Evolutionary conservation across 92 coral and sea anemone species (phyloP).

Genomic region (Paramuricea clavata): DNA sequence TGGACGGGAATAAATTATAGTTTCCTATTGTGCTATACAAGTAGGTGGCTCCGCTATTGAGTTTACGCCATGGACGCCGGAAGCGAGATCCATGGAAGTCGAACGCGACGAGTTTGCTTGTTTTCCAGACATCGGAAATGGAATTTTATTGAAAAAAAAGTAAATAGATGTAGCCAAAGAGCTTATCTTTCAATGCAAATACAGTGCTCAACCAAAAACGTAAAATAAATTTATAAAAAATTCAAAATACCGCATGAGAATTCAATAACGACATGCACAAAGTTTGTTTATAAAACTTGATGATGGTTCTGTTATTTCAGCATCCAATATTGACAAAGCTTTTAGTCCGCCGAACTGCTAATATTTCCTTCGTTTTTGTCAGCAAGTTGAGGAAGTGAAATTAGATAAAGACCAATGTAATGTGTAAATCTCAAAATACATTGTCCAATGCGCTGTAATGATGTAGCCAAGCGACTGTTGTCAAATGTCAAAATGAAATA

Average conservation of each 20-base stretch:
- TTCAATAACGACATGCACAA: background rate
- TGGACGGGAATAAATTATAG: background rate
- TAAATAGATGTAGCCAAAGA: background rate
- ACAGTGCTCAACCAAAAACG: background rate
- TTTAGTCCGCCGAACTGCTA: background rate
- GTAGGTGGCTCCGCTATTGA: constrained; percentile 22
- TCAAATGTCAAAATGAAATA: constrained; percentile 26
- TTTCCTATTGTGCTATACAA: background rate
- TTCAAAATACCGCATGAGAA: background rate
- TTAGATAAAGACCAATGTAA: background rate
- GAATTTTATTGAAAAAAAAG: background rate
- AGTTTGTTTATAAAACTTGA: background rate
- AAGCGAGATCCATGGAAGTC: background rate
- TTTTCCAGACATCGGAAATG: constrained; percentile 13
- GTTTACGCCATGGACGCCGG: constrained; percentile 1
- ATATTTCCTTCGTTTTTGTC: background rate
- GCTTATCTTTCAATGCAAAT: background rate
- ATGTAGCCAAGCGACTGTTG: background rate
- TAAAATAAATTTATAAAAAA: background rate
- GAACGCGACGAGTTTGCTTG: background rate
- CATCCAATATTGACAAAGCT: background rate
- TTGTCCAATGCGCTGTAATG: background rate
- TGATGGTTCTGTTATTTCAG: background rate
- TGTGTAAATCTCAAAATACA: background rate
- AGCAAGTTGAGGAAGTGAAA: background rate